Base-by-base conservation (phyloP, 2,888 invertebrate genomes). In the Lasioglossum morio region DNA sequence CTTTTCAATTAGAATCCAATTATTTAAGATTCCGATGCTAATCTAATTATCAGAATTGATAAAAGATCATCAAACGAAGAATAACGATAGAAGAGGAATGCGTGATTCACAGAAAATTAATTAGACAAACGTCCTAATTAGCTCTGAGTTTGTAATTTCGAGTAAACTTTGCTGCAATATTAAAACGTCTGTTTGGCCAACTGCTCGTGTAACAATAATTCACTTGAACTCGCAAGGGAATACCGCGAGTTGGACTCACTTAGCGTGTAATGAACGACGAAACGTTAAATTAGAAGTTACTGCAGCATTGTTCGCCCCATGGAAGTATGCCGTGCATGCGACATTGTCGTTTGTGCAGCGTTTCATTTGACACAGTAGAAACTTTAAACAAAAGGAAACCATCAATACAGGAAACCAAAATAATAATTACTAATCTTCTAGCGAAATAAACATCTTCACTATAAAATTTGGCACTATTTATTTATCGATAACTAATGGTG, bases 251-350 rank as follows among this genome's bases (percentile, higher is more conserved):
- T 70, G 4, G 37, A 34, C 66, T 57, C 72, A 76, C 70, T 78
- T 75, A 77, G 81, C 48, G 63, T 27, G 75, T 81, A 84, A 86
- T 30, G 78, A 81, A 86, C 72, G 84, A 84, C 76, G 86, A 86
- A 80, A 84, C 84, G 57, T 84, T 84, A 84, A 86, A 86, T 86
- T 86, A 84, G 84, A 86, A 86, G 84, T 86, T 86, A 86, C 81
- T 86, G 81, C 84, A 57, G 86, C 72, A 86, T 86, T 86, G 86
- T 86, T 86, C 43, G 75, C 84, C 69, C 72, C 77, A 57, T 60
- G 84, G 75, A 84, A 53, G 77, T 86, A 86, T 86, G 85, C 84
- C 69, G 74, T 76, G 70, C 80, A 77, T 73, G 81, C 48, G 77
- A 86, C 75, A 75, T 75, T 78, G 77, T 84, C 78, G 77, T 72